Evolutionary conservation across 2,113 vertebrate species (phyloP), one percentile per base, ranked within the genome.

Genomic region (Ameiurus melas): DNA sequence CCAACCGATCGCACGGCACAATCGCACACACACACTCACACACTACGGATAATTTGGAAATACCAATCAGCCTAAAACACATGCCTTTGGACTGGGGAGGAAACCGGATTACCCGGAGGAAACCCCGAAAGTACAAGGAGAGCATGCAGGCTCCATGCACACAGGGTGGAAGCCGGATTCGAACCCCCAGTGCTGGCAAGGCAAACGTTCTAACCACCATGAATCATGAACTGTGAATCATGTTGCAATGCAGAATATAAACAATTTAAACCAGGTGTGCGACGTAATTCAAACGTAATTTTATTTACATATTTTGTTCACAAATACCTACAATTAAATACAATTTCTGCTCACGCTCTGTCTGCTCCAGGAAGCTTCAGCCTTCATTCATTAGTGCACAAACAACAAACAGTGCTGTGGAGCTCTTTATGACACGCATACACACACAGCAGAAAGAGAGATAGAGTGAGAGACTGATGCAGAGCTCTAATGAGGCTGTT

Each of bases 371-470:
- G 43, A 68, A 55, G 71, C 60, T 78, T 78, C 58, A 66, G 43
- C 70, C 66, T 78, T 88, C 83, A 88, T 85, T 88, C 71, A 78
- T 53, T 88, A 79, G 82, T 55, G 25, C 33, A 85, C 83, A 88
- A 84, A 88, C 25, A 68, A 71, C 86, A 73, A 87, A 73, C 39
- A 78, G 16, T 73, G 79, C 79, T 71, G 89, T 91, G 58, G 81
- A 93, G 89, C 86, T 89, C 90, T 93, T 91, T 92, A 91, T 92
- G 85, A 89, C 86, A 86, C 66, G 51, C 39, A 71, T 58, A 71
- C 66, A 14, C 36, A 84, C 81, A 73, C 14, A 55, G 19, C 25
- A 88, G 9, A 77, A 47, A 88, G 70, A 55, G 47, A 85, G 55
- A 77, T 25, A 33, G 77, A 66, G 43, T 64, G 85, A 75, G 16